These are phyloP conservation scores for Volucella inanis DNA, from an alignment of 2,888 invertebrate species.

Conservation along the genomic window DNA sequence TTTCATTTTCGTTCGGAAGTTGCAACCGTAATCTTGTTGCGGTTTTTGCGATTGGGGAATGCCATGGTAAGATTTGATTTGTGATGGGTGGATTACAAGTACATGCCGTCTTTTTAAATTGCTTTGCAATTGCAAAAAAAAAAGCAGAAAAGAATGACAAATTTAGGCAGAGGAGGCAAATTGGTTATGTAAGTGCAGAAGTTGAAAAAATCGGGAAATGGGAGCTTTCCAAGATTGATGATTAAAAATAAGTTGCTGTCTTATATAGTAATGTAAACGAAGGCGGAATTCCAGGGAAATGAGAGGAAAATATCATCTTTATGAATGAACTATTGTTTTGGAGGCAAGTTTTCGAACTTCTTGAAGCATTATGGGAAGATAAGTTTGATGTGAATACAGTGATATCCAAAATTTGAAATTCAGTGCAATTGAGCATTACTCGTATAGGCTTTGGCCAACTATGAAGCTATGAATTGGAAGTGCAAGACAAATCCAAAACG, in stretches of 20 bases:
- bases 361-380: too few relatives aligned
- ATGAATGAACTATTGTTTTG: neutral
- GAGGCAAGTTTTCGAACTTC: too few relatives aligned
- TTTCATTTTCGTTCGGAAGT: conserved; percentile 53
- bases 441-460: too few relatives aligned
- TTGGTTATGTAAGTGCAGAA: conserved; percentile 36
- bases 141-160: conserved; percentile 8
- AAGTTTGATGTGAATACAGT: too few relatives aligned
- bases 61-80: conserved; percentile 7
- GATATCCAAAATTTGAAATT: too few relatives aligned
- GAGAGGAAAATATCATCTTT: neutral
- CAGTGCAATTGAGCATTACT: too few relatives aligned
- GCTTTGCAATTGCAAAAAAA: neutral
- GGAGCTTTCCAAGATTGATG: conserved; percentile 23
- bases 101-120: conserved; percentile 2
- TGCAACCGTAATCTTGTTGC: conserved; percentile 28
- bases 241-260: conserved; percentile 22
- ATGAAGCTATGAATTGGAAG: too few relatives aligned
- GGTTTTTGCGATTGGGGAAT: conserved; percentile 21
- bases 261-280: neutral
- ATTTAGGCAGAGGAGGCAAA: conserved; percentile 5
- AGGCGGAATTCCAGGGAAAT: neutral
- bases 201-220: conserved; percentile 39
- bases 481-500: too few relatives aligned
- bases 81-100: conserved; percentile 1